These are phyloP conservation scores for Patiria pectinifera DNA, from an alignment of 53 echinoderm and acorn worm genomes.

Conservation along the genomic window DNA sequence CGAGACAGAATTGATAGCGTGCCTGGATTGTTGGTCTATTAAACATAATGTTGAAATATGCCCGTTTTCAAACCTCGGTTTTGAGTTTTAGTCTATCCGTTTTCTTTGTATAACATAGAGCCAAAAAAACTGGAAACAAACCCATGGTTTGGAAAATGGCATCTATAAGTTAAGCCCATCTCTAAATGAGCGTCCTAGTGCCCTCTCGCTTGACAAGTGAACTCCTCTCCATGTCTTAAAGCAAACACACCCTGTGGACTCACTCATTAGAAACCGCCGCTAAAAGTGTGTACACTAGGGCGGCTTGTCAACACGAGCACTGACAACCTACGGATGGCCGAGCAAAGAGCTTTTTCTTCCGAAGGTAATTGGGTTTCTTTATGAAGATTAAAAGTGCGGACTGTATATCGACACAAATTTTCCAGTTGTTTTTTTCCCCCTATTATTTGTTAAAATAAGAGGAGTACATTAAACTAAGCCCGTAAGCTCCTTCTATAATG, in stretches of 20 bases:
- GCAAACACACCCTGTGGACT: not conserved
- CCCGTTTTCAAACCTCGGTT: no score
- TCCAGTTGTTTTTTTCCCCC: not conserved
- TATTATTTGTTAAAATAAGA: no score
- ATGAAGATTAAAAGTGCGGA: not conserved
- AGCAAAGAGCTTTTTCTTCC: not conserved
- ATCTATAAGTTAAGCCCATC: no score
- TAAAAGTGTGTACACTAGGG: conserved; percentile 12
- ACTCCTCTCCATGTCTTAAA: not conserved
- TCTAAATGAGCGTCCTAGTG: not conserved
- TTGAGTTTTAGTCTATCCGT: no score
- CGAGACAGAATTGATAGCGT: no score
- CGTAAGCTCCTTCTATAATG: no score
- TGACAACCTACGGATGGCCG: not conserved
- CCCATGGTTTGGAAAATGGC: no score
- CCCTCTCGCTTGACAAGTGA: not conserved
- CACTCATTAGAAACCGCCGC: conserved; percentile 5
- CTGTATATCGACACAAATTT: not conserved
- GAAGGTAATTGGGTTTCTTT: not conserved
- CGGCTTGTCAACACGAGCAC: not conserved
- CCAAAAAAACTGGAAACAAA: no score
- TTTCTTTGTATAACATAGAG: no score
- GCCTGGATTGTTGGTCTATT: no score
- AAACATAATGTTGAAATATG: no score
- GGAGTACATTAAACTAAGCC: no score